Percentiles rank a stretch among this genome's conserved stretches.
These are phyloP conservation scores for Platysteira castanea DNA, from an alignment of 2,113 vertebrate genomes.

Conservation along the genomic window DNA sequence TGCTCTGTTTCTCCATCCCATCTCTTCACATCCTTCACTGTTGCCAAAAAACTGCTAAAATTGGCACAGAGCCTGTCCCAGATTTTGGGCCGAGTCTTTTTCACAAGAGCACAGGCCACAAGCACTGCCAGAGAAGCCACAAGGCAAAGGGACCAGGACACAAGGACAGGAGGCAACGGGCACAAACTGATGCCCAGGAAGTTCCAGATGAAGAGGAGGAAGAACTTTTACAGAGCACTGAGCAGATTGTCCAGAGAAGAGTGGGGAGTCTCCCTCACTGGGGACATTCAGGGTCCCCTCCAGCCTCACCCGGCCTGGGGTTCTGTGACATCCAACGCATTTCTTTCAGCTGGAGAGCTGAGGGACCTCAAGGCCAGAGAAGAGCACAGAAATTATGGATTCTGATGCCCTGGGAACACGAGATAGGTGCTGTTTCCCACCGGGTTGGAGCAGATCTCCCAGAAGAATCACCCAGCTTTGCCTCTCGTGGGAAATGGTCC, in stretches of 20 bases:
- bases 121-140: neutral
- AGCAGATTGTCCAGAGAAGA: neutral
- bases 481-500: fast-evolving
- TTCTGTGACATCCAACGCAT: neutral
- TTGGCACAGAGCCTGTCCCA: neutral
- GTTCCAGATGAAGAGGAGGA: neutral
- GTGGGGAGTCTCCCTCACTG: neutral
- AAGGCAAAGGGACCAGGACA: neutral
- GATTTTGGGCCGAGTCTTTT: neutral
- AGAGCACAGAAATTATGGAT: neutral
- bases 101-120: neutral
- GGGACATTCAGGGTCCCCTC: neutral
- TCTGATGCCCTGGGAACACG: neutral
- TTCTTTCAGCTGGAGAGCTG: neutral
- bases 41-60: neutral
- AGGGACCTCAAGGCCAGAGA: neutral
- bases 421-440: neutral
- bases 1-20: neutral
- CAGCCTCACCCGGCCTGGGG: neutral
- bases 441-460: neutral
- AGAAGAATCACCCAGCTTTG: neutral
- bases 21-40: neutral
- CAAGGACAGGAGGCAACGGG: neutral
- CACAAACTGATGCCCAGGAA: neutral
- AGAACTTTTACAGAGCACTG: neutral